Percentiles rank a stretch among this genome's conserved stretches.
Conservation (phyloP, 2,888 invertebrate genomes). For the Campaea margaritaria region DNA sequence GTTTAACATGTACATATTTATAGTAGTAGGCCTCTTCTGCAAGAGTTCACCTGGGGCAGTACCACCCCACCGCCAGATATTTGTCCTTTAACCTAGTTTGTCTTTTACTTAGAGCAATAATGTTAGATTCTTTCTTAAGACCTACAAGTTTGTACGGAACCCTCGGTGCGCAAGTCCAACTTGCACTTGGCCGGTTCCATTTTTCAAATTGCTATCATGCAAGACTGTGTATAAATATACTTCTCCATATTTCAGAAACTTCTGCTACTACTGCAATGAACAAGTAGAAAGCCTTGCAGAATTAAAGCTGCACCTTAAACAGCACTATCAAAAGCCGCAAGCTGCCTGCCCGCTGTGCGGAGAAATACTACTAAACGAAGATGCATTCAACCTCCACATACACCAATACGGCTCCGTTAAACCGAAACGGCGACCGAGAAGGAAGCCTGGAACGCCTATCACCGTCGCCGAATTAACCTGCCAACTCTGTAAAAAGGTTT, state of each 20-base stretch:
- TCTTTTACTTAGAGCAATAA: too few relatives aligned
- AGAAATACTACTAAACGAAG: slow-evolving; percentile 28
- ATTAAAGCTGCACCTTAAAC: slow-evolving; percentile 54
- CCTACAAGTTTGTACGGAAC: too few relatives aligned
- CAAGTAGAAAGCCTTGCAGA: slow-evolving; percentile 46
- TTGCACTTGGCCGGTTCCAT: too few relatives aligned
- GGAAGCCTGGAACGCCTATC: slow-evolving; percentile 71
- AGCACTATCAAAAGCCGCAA: slow-evolving; percentile 60
- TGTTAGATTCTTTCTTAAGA: too few relatives aligned
- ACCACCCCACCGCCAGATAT: too few relatives aligned
- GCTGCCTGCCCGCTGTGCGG: slow-evolving; percentile 63
- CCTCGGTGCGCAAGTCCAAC: too few relatives aligned
- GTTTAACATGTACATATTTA: too few relatives aligned
- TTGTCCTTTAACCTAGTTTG: too few relatives aligned
- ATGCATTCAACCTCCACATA: slow-evolving; percentile 61
- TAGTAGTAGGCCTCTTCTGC: too few relatives aligned
- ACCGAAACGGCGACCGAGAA: slow-evolving; percentile 60
- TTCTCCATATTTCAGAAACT: slow-evolving; percentile 53
- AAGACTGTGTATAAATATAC: slow-evolving; percentile 10
- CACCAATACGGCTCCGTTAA: slow-evolving; percentile 58
- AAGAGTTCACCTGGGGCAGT: too few relatives aligned
- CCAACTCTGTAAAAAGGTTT: slow-evolving; percentile 69
- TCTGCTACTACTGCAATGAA: slow-evolving; percentile 64
- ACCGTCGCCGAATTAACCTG: slow-evolving; percentile 75
- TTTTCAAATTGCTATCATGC: too few relatives aligned